Evolutionary conservation across 2,113 vertebrate genomes (phyloP), one percentile per base, ranked within the genome.

Genomic region (Xyrauchen texanus): DNA sequence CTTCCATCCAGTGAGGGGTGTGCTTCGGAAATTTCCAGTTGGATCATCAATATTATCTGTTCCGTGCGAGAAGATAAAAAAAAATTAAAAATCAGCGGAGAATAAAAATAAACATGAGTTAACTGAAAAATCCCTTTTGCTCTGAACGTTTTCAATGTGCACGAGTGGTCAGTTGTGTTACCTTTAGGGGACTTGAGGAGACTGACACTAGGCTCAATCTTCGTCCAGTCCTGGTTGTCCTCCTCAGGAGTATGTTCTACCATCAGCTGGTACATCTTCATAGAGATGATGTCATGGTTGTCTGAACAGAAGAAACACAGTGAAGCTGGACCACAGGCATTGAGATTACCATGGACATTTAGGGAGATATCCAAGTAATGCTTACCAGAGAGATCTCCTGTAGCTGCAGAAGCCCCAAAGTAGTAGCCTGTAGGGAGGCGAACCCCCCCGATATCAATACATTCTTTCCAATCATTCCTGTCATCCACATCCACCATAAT

Each of bases 221-320:
- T 98, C 21, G 96, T 98, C 97, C 97, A 99, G 90, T 99, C 98
- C 49, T 95, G 90, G 0, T 87, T 95, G 45, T 99, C 96, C 79
- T 99, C 98, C 4, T 99, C 97, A 0, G 93, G 83, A 0, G 94
- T 94, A 83, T 98, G 97, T 46, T 99, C 96, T 6, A 99, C 97
- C 95, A 96, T 98, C 80, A 99, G 93, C 92, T 99, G 97, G 90
- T 98, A 99, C 13, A 99, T 91, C 92, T 99, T 99, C 95, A 99
- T 96, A 0, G 97, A 99, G 90, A 99, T 96, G 76, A 99, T 95
- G 87, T 99, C 98, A 0, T 99, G 98, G 89, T 98, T 98, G 85
- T 99, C 98, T 99, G 89, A 5, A 72, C 5, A 99, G 92, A 84
- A 88, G 16, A 57, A 68, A 66, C 49, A 0, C 6, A 47, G 8